A percentile compares a stretch with the other conserved stretches of the same genome.
phyloP scores from a whole-genome alignment of 2,113 vertebrate genomes.

The Jaculus jaculus region DNA sequence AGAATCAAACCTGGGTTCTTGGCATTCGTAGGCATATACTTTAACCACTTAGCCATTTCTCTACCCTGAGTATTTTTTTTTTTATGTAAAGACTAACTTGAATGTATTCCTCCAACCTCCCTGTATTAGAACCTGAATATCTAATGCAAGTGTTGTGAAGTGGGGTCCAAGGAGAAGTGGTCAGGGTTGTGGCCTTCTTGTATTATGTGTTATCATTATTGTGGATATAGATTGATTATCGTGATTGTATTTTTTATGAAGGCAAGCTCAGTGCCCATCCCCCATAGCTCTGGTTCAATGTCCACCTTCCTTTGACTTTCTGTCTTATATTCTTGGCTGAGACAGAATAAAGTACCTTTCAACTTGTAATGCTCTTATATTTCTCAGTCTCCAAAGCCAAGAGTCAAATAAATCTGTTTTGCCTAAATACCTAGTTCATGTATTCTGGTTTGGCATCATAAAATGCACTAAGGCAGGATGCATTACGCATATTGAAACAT shows the following conservation, averaged over 20 bases:
- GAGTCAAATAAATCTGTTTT: not conserved
- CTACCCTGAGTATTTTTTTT: too few relatives aligned
- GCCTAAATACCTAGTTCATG: not conserved
- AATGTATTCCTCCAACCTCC: fast-evolving
- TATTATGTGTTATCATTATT: not conserved
- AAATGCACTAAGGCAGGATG: not conserved
- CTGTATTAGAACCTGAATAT: not conserved
- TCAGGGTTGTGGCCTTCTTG: not conserved
- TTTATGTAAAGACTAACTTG: not conserved
- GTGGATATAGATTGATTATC: not conserved
- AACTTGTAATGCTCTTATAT: not conserved
- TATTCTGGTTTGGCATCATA: not conserved
- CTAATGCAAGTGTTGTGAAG: too few relatives aligned
- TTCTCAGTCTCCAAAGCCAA: not conserved
- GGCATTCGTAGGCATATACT: too few relatives aligned
- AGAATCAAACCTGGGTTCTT: too few relatives aligned
- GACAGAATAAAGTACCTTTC: not conserved
- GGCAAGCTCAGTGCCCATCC: not conserved
- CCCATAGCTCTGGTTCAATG: not conserved
- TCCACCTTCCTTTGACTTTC: not conserved
- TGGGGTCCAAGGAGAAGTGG: not conserved
- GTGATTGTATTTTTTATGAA: not conserved
- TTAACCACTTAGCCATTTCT: too few relatives aligned
- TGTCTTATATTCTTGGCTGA: not conserved
- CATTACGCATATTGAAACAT: not conserved